Base-by-base conservation (phyloP, 2,888 invertebrate species). In the Laothoe populi region DNA sequence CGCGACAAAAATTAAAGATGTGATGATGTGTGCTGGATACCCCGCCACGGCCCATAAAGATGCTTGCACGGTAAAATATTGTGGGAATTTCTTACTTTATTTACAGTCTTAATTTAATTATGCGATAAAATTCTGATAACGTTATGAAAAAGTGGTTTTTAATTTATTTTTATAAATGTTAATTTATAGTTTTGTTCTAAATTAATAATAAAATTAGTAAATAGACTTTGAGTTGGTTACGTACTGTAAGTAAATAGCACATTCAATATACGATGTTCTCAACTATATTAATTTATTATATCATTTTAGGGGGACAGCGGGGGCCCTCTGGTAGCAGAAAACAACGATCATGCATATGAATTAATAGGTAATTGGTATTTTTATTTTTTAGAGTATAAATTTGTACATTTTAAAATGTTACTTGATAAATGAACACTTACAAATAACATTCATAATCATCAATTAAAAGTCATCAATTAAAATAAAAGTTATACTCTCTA, bases 21-120 rank as follows among this genome's bases (percentile, higher is more conserved):
- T 96, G 74, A 98, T 98, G 98, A 87, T 97, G 91, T 97, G 97
- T 77, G 97, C 97, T 13, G 97, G 97, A 0, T 97, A 95, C 81
- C 94, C 95, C 0, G 94, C 94, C 48, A 93, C 92, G 0, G 97
- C 97, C 7, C 94, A 95, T 79, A 96, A 95, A 73, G 97, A 97
- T 79, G 96, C 96, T 13, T 97, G 97, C 77, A 97, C 97, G 90
- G 97, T 97, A 84, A 83, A 82, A 74, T 64, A 53, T n/a, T 58
- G 26, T 5, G 26, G 4, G 53, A 16, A 19, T 49, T 31, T 26
- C 16, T n/a, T 31, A 16, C 8, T 49, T 26, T 31, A 26, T 48
- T 11, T 11, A 24, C 4, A 24, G 23, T 31, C 31, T 8, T 8
- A 31, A 31, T 5, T 31, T 5, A 8, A 31, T 5, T 31, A 5